Base-by-base conservation (phyloP, 2,113 vertebrate species). In the Lepidothrix coronata region DNA sequence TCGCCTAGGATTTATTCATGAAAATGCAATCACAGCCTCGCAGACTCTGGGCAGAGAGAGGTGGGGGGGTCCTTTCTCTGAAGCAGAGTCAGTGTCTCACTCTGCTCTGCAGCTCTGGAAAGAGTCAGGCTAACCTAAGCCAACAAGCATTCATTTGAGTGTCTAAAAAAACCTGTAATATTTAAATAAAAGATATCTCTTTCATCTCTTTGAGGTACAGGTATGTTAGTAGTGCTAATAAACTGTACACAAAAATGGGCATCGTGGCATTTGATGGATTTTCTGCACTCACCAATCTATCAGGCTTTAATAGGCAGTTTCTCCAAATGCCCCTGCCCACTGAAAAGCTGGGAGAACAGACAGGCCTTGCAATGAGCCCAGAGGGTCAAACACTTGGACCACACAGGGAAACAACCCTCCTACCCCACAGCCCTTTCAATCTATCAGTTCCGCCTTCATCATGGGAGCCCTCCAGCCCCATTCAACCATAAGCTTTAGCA, bases 1-100 rank as follows among this genome's bases (percentile, higher is more conserved):
- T 93, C 2, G 18, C 76, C 61, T 73, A 82, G 95, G 95, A 85
- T 96, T 97, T 96, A 91, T 94, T 96, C 35, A 81, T 17, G 55
- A 84, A 91, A 93, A 93, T 1, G 48, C 83, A 95, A 61, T 89
- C 83, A 21, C 57, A 78, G 55, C 66, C 83, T 95, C 57, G 35
- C 82, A 94, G 96, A 48, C 39, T 67, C 59, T 61, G 90, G 79
- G 78, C 82, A 96, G 55, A 76, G 20, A 0, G 7, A 84, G 48
- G 73, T 57, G 49, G 37, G 51, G 85, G 74, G 49, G 46, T 67
- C 65, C n/a, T 72, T 67, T 81, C 65, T 78, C 44, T 89, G 39
- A 63, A 77, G 2, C 1, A 37, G 39, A 52, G 16, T 91, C 14
- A 0, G 48, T 52, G 66, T 68, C 55, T 71, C 67, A 74, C 75